Evolutionary conservation across 2,797 vertebrate genomes (phyloP).

Genomic region (Clarias laeviceps): DNA sequence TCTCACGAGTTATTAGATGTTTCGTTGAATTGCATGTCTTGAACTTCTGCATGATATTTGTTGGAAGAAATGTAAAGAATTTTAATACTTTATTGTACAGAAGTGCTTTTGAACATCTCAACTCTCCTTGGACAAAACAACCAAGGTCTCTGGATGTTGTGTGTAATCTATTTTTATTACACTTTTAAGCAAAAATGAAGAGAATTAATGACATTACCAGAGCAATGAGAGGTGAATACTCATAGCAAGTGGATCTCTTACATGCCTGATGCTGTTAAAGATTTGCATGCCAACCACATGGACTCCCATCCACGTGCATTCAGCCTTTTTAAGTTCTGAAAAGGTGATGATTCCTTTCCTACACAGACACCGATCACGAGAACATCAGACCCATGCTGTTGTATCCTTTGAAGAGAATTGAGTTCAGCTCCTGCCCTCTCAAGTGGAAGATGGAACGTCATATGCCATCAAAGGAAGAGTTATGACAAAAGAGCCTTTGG

Average conservation of each 20-base stretch:
- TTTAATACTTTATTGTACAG: too few species aligned
- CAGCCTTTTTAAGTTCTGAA: constrained; percentile 1
- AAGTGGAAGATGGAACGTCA: constrained; percentile 61
- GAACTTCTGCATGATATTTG: not conserved
- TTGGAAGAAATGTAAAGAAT: not conserved
- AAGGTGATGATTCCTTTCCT: constrained; percentile 13
- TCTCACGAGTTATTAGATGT: not conserved
- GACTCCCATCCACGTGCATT: not conserved
- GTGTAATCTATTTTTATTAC: not conserved
- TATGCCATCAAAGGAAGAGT: constrained; percentile 55
- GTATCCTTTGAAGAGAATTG: constrained; percentile 53
- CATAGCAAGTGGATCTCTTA: not conserved
- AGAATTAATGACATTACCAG: not conserved
- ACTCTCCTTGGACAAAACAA: not conserved
- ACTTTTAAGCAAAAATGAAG: not conserved
- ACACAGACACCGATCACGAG: constrained; percentile 21
- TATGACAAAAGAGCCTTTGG: constrained; percentile 59
- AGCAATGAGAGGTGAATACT: not conserved
- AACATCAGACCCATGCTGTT: constrained; percentile 45
- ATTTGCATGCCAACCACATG: not conserved
- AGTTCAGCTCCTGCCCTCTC: constrained; percentile 57
- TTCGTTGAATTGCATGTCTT: not conserved
- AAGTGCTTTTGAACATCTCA: not conserved
- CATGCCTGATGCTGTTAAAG: not conserved
- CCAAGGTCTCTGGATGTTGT: not conserved